Evolutionary conservation across 2,888 invertebrate species (phyloP), one percentile per base, ranked within the genome.

Genomic region (Drosophila neotestacea): DNA sequence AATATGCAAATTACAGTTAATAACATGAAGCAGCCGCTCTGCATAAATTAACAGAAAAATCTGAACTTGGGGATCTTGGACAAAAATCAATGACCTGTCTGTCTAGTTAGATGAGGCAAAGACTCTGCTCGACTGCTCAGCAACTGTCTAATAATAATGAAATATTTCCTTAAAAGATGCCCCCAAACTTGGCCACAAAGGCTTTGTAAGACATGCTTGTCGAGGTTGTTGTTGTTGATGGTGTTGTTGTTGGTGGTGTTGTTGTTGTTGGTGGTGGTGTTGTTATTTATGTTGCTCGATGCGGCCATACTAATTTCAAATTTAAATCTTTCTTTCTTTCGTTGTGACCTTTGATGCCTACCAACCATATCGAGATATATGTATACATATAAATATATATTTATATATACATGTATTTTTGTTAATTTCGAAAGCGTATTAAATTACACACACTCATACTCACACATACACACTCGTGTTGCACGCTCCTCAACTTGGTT

Each of bases 91-190:
- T 88, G 85, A 84, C 69, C 83, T 68, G 78, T 44, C 70, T 64
- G 50, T 56, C 42, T 56, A 13, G 28, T 41, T 50, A n/a, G 36
- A 36, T n/a, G 47, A 73, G 58, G 55, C 39, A 32, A 64, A 42
- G 64, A 47, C 28, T 38, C 52, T 10, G 51, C 47, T 58, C 41
- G 73, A 39, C 67, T 76, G 76, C 79, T 86, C 87, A 69, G 73
- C 82, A 75, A 82, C 82, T 90, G 89, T 90, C 88, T 79, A 81
- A 89, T 89, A 89, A 88, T 88, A 90, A 90, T 89, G 89, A 89
- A 89, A 89, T 89, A 89, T 90, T 76, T 84, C 72, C 76, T 38
- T 60, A 47, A 67, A 63, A 73, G 56, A 55, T 63, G 62, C 61
- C 39, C 50, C 70, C 11, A 69, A 47, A 67, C 59, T 65, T 41